Evolutionary conservation across 1,140 invertebrate species (phyloP).

Genomic region (Drosophila melanica): DNA sequence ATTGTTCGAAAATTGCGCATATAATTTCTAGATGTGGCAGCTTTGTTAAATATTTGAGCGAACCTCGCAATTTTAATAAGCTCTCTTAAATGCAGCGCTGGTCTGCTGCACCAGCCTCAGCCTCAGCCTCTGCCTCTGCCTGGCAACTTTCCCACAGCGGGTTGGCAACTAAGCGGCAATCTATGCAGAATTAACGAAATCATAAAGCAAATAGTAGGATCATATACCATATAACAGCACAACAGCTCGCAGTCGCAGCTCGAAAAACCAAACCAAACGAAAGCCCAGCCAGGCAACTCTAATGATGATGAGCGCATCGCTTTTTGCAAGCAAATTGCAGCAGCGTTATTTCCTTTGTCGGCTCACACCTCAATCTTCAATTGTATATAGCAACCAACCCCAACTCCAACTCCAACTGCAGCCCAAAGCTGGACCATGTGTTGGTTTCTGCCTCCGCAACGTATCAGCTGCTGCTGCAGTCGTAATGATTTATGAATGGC

Average conservation of each 20-base stretch:
- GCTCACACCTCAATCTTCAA: constrained; percentile 71
- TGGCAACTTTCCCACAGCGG: constrained; percentile 59
- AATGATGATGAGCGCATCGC: constrained; percentile 80
- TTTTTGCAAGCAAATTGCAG: constrained; percentile 78
- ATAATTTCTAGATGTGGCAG: constrained; percentile 55
- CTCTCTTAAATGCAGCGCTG: constrained; percentile 10
- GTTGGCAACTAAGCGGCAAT: constrained; percentile 12
- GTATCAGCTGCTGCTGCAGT: constrained; percentile 37
- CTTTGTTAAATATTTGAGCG: constrained; percentile 41
- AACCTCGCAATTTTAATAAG: constrained; percentile 42
- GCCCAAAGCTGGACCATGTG: constrained; percentile 23
- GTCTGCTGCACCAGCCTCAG: too few species aligned
- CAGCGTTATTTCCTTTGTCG: constrained; percentile 78
- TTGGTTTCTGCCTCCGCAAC: constrained; percentile 8
- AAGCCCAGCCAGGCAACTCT: constrained; percentile 39
- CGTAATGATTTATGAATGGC: constrained; percentile 78
- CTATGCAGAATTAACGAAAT: constrained; percentile 74
- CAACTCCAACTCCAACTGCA: not conserved
- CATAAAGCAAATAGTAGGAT: constrained; percentile 76
- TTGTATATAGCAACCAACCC: constrained; percentile 43
- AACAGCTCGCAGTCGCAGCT: not conserved
- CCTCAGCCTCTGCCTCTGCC: too few species aligned
- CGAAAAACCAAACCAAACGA: not conserved
- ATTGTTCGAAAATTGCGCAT: constrained; percentile 77
- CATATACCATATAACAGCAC: not conserved